Base-by-base conservation (phyloP, 2,797 vertebrate genomes). In the Cottoperca gobio region DNA sequence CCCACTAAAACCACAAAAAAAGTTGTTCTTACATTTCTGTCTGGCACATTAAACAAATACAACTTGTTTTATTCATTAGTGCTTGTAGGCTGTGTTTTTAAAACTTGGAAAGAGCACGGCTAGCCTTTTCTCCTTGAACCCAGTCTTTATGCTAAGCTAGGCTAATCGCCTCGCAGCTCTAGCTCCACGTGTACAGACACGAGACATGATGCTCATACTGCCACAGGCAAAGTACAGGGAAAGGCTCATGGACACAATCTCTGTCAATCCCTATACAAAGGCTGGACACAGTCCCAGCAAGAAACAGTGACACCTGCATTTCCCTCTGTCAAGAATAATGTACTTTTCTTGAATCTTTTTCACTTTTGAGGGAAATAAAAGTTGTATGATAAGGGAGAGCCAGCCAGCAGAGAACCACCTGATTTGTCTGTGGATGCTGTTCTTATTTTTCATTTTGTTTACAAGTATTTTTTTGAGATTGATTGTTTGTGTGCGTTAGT, bases 391-490 rank as follows among this genome's bases (percentile, higher is more conserved):
- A 33, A 21, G 65, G 14, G 9, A 24, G 4, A 48, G 28, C 7
- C 63, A 63, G 59, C 16, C 42, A 55, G 66, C 52, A 69, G 60
- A 75, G 52, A 78, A 50, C 54, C 55, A 76, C 71, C 52, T 71
- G 55, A 54, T 45, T 53, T 12, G n/a, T 65, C 31, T 24, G 49
- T 28, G 11, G 17, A 48, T 49, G 16, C 31, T 28, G 42, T 40
- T 63, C 6, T 59, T 13, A 39, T 57, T 52, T 72, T 62, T 45
- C 11, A 39, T 67, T 52, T 79, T 39, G 49, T 70, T 16, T 70
- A 3, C 43, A 33, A 24, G 39, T 50, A 35, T 70, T 61, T 58
- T 48, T 61, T 46, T n/a, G 37, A 28, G 33, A 33, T 21, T 23
- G 45, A 71, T 73, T 84, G 59, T 53, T 59, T 78, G 42, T 64